Percentiles rank a stretch among this genome's conserved stretches.
Conservation (phyloP, 1,140 invertebrate species). For the Philaenus spumarius region DNA sequence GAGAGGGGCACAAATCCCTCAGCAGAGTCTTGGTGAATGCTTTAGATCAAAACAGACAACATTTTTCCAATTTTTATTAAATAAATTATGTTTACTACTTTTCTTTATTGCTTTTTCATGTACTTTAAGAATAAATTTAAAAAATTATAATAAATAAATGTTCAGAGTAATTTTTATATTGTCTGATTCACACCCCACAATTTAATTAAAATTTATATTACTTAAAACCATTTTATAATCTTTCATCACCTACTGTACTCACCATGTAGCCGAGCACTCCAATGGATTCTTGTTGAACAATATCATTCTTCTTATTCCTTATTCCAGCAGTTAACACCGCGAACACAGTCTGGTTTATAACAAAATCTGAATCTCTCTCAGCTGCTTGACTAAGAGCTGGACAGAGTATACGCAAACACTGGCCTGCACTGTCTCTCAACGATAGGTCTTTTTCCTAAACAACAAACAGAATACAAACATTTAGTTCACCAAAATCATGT, state of each 20-base stretch:
- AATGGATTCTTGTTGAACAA: slow-evolving; percentile 67
- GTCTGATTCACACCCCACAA: not conserved
- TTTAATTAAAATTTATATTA: not conserved
- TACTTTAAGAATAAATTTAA: not conserved
- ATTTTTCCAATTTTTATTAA: no score
- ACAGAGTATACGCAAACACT: slow-evolving; percentile 60
- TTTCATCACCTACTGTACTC: no score
- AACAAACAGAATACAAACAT: no score
- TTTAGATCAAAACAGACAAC: no score
- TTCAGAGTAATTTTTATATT: not conserved
- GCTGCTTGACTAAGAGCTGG: slow-evolving; percentile 44
- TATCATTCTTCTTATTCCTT: slow-evolving; percentile 51
- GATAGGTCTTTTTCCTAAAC: slow-evolving; percentile 69
- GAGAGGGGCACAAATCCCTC: no score
- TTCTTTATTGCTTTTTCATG: no score
- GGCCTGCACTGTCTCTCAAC: slow-evolving; percentile 66
- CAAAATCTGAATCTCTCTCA: slow-evolving; percentile 40
- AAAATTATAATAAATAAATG: not conserved
- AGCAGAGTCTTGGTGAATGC: no score
- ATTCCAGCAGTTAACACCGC: slow-evolving; percentile 60
- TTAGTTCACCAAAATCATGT: no score
- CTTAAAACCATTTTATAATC: not conserved
- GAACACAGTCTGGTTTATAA: slow-evolving; percentile 67
- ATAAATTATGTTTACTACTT: no score
- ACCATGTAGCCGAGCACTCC: slow-evolving; percentile 63